These are phyloP conservation scores for Perdita meconis DNA, from an alignment of 2,888 invertebrate species.

Conservation along the genomic window DNA sequence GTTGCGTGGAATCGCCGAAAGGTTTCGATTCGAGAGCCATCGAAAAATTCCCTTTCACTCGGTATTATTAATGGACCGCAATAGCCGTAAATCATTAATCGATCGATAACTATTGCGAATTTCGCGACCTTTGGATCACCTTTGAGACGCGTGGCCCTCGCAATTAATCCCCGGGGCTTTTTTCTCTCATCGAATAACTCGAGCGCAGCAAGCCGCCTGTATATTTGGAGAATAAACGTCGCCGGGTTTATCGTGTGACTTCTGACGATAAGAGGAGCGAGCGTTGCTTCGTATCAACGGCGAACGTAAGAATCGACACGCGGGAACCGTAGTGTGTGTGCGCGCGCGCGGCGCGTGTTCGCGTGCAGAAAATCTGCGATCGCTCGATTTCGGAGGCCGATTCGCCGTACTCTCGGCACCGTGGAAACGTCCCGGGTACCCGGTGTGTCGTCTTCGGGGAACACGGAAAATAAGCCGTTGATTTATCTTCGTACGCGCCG, in stretches of 20 bases:
- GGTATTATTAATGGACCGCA: no score
- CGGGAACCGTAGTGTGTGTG: constrained; percentile 21
- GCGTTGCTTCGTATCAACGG: constrained; percentile 68
- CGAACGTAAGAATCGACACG: constrained; percentile 61
- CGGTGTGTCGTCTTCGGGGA: not conserved
- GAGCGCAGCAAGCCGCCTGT: constrained; percentile 12
- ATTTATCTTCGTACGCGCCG: constrained; percentile 23
- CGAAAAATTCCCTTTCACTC: no score
- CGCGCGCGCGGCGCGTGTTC: constrained; percentile 2
- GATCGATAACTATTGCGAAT: no score
- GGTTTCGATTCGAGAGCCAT: no score
- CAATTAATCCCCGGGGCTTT: not conserved
- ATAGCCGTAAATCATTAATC: no score
- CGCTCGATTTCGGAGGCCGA: constrained; percentile 22
- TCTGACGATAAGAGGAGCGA: constrained; percentile 67
- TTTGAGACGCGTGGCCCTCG: not conserved
- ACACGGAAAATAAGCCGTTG: constrained; percentile 28
- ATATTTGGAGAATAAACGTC: constrained; percentile 65
- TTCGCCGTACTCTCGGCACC: constrained; percentile 3
- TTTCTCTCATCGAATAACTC: constrained; percentile 26
- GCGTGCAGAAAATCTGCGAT: constrained; percentile 58
- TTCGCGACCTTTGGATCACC: not conserved
- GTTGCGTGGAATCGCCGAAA: no score
- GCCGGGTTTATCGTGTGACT: constrained; percentile 73
- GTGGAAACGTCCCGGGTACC: not conserved